Evolutionary conservation across 2,888 invertebrate species (phyloP).

Genomic region (Sphaerophoria taeniata): DNA sequence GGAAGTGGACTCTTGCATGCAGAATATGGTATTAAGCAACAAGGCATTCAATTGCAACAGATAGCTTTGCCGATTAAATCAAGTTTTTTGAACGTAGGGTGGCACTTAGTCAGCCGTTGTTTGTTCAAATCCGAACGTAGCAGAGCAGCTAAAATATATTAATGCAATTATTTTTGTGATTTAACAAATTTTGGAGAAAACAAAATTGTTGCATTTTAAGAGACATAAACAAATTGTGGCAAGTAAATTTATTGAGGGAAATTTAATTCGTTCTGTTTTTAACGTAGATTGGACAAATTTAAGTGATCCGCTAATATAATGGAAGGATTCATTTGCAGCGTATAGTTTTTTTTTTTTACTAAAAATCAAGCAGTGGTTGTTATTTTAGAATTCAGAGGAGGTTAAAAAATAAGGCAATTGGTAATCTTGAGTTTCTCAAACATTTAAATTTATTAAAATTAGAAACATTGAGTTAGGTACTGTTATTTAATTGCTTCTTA

Average conservation of each 20-base stretch:
- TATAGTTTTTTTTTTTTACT: too few species aligned
- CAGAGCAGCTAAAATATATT: constrained; percentile 51
- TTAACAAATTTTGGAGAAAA: constrained; percentile 51
- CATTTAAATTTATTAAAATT: background rate
- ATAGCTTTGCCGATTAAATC: background rate
- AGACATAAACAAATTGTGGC: constrained; percentile 56
- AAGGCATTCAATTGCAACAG: constrained; percentile 33
- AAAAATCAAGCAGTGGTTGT: too few species aligned
- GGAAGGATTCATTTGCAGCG: background rate
- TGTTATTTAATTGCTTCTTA: constrained; percentile 26
- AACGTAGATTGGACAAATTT: constrained; percentile 27
- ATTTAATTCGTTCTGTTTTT: constrained; percentile 42
- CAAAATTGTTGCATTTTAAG: constrained; percentile 25
- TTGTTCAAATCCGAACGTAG: constrained; percentile 33
- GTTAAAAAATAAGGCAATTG: too few species aligned
- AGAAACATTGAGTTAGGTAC: background rate
- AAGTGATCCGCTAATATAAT: constrained; percentile 43
- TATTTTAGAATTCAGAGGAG: too few species aligned
- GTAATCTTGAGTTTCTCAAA: too few species aligned
- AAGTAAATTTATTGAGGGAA: constrained; percentile 48
- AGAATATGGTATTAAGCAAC: constrained; percentile 35
- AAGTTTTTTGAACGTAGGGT: background rate
- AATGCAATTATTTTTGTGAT: constrained; percentile 69
- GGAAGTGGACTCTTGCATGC: background rate
- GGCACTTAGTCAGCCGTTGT: constrained; percentile 44